A percentile compares a stretch with the other conserved stretches of the same genome.
Conservation (phyloP, 2,113 vertebrate genomes). For the Nibea albiflora region DNA sequence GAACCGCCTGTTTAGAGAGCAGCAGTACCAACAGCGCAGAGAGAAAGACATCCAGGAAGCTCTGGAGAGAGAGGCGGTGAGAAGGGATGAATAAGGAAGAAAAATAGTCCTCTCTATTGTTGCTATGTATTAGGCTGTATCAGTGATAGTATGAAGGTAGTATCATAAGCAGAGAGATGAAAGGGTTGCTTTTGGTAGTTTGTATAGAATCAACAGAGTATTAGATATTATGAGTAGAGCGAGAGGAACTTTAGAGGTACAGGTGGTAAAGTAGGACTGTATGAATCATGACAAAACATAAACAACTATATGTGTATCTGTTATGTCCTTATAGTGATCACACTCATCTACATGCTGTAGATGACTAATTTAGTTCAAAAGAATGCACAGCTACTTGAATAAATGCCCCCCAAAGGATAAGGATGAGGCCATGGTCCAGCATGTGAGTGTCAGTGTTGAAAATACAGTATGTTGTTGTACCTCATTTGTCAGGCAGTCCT, state of each 20-base stretch:
- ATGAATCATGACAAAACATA: background rate
- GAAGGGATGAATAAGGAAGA: conserved; percentile 59
- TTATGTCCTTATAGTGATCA: background rate
- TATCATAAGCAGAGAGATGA: background rate
- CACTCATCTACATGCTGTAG: background rate
- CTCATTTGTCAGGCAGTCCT: background rate
- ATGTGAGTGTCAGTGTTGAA: conserved; percentile 43
- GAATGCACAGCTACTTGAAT: conserved; percentile 10
- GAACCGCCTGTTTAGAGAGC: conserved; percentile 92
- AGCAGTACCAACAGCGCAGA: conserved; percentile 89
- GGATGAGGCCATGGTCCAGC: background rate
- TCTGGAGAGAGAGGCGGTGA: conserved; percentile 92
- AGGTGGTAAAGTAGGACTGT: background rate
- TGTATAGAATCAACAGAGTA: conserved; percentile 8
- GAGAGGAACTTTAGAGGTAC: background rate
- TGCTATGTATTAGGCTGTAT: conserved; percentile 27
- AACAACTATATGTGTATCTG: background rate
- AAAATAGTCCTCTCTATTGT: conserved; percentile 16
- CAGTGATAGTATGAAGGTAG: conserved; percentile 10
- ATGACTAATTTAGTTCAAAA: background rate
- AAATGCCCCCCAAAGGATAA: background rate
- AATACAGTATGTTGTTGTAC: conserved; percentile 7
- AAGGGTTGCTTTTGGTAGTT: background rate
- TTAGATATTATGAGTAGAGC: conserved; percentile 9
- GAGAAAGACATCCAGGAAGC: conserved; percentile 90